Percentiles rank a stretch among this genome's conserved stretches.
Conservation (phyloP, 2,113 vertebrate species). For the Microtus ochrogaster region DNA sequence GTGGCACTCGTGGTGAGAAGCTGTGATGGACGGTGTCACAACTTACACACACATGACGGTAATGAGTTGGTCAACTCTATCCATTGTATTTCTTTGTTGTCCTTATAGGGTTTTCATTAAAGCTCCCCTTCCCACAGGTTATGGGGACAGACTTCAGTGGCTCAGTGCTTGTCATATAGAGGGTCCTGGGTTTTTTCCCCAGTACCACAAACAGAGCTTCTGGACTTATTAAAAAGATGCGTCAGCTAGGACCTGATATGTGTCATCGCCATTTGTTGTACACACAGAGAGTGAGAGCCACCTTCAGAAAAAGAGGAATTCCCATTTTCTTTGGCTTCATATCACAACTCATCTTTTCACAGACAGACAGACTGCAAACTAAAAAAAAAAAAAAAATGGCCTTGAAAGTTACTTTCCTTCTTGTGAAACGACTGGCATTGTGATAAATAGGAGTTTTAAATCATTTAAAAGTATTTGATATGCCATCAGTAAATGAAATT, state of each 20-base stretch:
- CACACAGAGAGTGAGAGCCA: background rate
- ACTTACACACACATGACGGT: background rate
- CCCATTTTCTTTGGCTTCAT: background rate
- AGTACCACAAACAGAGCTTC: background rate
- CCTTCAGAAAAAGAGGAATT: background rate
- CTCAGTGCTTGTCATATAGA: background rate
- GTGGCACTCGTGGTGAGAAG: background rate
- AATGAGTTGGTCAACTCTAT: background rate
- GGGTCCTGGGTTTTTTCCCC: background rate
- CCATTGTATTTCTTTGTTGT: background rate
- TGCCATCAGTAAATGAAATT: conserved; percentile 53
- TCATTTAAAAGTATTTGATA: conserved; percentile 23
- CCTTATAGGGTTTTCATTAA: conserved; percentile 9
- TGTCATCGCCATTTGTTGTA: background rate
- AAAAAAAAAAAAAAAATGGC: background rate
- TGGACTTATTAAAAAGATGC: background rate
- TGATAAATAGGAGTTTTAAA: conserved; percentile 50
- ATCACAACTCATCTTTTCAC: background rate
- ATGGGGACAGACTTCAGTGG: background rate
- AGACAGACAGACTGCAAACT: conserved; percentile 26
- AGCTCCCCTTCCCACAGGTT: background rate
- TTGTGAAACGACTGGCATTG: background rate
- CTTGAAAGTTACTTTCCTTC: conserved; percentile 15
- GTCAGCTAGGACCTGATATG: background rate
- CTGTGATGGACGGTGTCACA: background rate